Evolutionary conservation across 1,140 invertebrate species (phyloP), one percentile per base, ranked within the genome.

Genomic region (Ooceraea biroi): DNA sequence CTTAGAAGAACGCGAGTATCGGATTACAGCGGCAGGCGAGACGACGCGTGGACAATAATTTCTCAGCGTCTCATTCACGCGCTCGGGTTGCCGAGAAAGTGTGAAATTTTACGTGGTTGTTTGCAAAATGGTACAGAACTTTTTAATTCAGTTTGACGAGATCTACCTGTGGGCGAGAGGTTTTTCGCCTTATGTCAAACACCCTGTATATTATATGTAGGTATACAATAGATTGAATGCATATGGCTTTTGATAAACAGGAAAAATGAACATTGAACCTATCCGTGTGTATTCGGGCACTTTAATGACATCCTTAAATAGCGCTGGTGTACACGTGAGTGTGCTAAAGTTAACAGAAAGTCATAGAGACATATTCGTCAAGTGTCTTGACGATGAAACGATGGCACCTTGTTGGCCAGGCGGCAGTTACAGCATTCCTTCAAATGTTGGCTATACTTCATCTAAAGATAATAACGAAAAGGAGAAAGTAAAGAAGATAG

Each of bases 301-400:
- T 61, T 94, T 97, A 58, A 97, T 98, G 95, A 97, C 97, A 2
- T 98, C 97, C 0, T 94, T 98, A 65, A 96, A 98, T 86, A 98
- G 97, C 96, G 95, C 96, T 72, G 98, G 98, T 0, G 93, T 98
- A 69, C 97, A 97, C 84, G 94, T 98, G 25, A 96, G 96, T 30
- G 66, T 98, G 14, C 88, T 98, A 17, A 95, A 96, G 89, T 88
- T 97, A 58, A 93, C 93, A 8, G 88, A 94, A 36, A 85, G 92
- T 3, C 41, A 94, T 17, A 93, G 94, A 55, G 90, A 93, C 3
- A 41, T 94, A 0, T 96, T 96, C 92, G 73, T 97, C 25, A 85
- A 92, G 7, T 94, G 95, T 66, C 89, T 97, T 0, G 96, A 97
- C 85, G 93, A 93, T 1, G 90, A 94, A 50, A 96, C 96, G 0